A percentile compares a stretch with the other conserved stretches of the same genome.
These are phyloP conservation scores for Musca vetustissima DNA, from an alignment of 1,140 invertebrate species.

Conservation along the genomic window DNA sequence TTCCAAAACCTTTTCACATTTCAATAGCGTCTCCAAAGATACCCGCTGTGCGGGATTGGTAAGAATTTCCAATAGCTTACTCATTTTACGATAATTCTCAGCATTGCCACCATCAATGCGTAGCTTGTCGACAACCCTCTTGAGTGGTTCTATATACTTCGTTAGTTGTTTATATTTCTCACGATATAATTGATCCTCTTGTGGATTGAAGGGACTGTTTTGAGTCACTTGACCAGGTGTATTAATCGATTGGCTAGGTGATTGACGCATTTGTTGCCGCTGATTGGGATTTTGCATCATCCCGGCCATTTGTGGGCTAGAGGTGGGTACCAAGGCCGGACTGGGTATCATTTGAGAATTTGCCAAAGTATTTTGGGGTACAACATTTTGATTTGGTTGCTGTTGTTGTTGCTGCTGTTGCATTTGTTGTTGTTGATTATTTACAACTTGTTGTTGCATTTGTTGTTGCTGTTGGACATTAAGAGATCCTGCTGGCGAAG, in stretches of 20 bases:
- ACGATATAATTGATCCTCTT: conserved; percentile 85
- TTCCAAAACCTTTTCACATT: conserved; percentile 88
- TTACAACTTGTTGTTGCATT: conserved; percentile 26
- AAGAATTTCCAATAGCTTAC: conserved; percentile 86
- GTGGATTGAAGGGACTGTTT: conserved; percentile 67
- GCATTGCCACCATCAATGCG: conserved; percentile 73
- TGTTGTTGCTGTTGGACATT: conserved; percentile 27
- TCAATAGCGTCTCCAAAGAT: conserved; percentile 83
- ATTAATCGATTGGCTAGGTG: conserved; percentile 78
- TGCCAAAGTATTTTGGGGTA: conserved; percentile 38
- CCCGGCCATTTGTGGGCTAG: conserved; percentile 63
- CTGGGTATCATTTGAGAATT: conserved; percentile 66
- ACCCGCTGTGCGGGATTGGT: conserved; percentile 85
- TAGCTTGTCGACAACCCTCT: conserved; percentile 82
- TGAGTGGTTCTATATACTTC: conserved; percentile 90
- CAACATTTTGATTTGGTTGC: conserved; percentile 37
- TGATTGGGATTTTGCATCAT: conserved; percentile 55
- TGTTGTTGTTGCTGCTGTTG: conserved; percentile 35
- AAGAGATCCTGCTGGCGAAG: conserved; percentile 24
- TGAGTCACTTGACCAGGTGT: conserved; percentile 73
- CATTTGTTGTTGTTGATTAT: conserved; percentile 25
- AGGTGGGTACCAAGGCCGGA: conserved; percentile 72
- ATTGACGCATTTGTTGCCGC: conserved; percentile 65
- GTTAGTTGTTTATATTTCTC: conserved; percentile 90
- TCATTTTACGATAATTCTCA: conserved; percentile 71